Evolutionary conservation across 2,113 vertebrate genomes (phyloP).

Genomic region (Rhombomys opimus): DNA sequence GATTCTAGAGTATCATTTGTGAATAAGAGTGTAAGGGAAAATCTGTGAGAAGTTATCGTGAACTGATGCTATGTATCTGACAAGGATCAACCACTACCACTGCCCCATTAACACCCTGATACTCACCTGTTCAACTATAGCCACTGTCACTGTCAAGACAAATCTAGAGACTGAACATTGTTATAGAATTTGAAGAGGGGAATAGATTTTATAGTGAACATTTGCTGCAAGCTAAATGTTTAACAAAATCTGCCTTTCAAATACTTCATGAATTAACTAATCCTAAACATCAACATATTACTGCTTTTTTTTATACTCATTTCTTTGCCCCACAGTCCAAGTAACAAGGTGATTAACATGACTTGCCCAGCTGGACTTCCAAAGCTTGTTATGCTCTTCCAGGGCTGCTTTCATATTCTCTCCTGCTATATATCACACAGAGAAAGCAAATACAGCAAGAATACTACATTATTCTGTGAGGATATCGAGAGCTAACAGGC

Average conservation of each 20-base stretch:
- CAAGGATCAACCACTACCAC: not conserved
- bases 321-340: not conserved
- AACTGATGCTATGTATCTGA: not conserved
- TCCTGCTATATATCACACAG: not conserved
- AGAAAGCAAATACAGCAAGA: not conserved
- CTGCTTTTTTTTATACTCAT: not conserved
- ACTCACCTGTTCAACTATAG: not conserved
- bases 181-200: not conserved
- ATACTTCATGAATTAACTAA: not conserved
- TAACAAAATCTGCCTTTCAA: not conserved
- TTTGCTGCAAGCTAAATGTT: not conserved
- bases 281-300: rapidly evolving
- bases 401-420: not conserved
- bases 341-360: not conserved
- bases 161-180: not conserved
- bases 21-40: not conserved
- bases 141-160: not conserved
- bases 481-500: not conserved
- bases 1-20: not conserved
- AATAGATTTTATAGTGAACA: not conserved
- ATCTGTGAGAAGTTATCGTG: not conserved
- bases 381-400: not conserved
- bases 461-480: not conserved
- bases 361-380: not conserved
- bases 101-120: not conserved